Evolutionary conservation across 2,797 vertebrate genomes (phyloP), one percentile per base, ranked within the genome.

Genomic region (Gadopsis bispinosus): DNA sequence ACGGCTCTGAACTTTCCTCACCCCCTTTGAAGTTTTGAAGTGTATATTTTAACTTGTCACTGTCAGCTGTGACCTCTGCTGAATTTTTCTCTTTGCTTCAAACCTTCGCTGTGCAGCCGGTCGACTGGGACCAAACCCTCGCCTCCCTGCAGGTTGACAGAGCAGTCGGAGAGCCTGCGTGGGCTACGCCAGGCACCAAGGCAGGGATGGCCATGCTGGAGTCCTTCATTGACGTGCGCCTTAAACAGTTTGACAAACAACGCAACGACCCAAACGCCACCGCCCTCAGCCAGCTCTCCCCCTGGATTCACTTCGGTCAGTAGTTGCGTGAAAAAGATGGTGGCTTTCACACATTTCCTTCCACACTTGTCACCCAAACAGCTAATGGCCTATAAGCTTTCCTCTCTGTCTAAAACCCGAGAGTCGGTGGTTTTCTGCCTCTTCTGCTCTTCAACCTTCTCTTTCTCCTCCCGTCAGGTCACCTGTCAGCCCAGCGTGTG

Each of bases 291-390:
- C 96, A 97, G 84, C 94, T 98, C 31, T 98, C 97, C 0, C 97
- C 97, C 0, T 98, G 97, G 97, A 94, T 98, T 78, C 96, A 96
- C 78, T 96, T 96, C 0, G 97, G 97, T 97, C 53, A 94, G 96
- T 94, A 0, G 16, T 2, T 14, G 5, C 5, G 13, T 14, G 11
- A 29, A 12, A 37, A 33, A 62, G 11, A 29, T 7, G 0, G 12
- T 37, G 2, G 8, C 1, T 35, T 45, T 62, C 3, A 29, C 62
- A 17, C 17, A 39, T 35, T 48, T 55, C 3, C 26, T 16, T 26
- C n/a, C 20, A 26, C 4, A 22, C 3, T 47, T 48, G 0, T 47
- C 11, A 54, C 33, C 14, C 29, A 26, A 66, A 53, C 22, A 68
- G 50, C 13, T 20, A 19, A 9, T 16, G 2, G 0, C 26, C 7